Evolutionary conservation across 2,113 vertebrate genomes (phyloP).

Genomic region (Morone saxatilis): DNA sequence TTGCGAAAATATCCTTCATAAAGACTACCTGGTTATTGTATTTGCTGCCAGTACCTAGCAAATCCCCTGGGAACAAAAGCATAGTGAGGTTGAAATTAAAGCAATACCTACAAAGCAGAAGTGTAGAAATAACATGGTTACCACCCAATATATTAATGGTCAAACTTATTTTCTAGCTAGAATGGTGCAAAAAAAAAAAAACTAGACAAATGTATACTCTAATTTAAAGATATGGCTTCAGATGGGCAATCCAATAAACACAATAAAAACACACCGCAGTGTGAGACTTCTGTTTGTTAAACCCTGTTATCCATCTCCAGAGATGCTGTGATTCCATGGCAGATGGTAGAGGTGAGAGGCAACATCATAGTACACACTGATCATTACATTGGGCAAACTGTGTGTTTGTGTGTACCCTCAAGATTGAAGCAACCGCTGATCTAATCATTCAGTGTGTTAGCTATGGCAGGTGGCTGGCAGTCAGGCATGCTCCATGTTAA

Average conservation of each 20-base stretch:
- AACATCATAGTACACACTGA: slow-evolving; percentile 50
- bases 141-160: background rate
- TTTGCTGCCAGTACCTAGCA: slow-evolving; percentile 4
- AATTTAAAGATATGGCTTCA: slow-evolving; percentile 39
- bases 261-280: slow-evolving; percentile 59
- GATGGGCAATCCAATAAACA: slow-evolving; percentile 49
- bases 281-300: slow-evolving; percentile 53
- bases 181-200: slow-evolving; percentile 7
- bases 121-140: slow-evolving; percentile 12
- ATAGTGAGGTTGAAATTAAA: slow-evolving; percentile 11
- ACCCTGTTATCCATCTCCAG: slow-evolving; percentile 66
- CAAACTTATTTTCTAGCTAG: slow-evolving; percentile 4
- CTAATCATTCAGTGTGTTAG: slow-evolving; percentile 63
- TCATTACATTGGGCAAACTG: slow-evolving; percentile 62
- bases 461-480: slow-evolving; percentile 73
- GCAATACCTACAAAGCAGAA: background rate
- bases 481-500: slow-evolving; percentile 54
- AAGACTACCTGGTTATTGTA: slow-evolving; percentile 2
- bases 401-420: background rate
- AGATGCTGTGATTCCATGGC: slow-evolving; percentile 60
- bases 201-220: slow-evolving; percentile 2
- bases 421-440: slow-evolving; percentile 55
- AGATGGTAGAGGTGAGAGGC: slow-evolving; percentile 71
- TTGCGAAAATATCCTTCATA: background rate
- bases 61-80: background rate